A percentile compares a stretch with the other conserved stretches of the same genome.
phyloP scores from a whole-genome alignment of 2,113 vertebrate species.

The Myotis davidii region DNA sequence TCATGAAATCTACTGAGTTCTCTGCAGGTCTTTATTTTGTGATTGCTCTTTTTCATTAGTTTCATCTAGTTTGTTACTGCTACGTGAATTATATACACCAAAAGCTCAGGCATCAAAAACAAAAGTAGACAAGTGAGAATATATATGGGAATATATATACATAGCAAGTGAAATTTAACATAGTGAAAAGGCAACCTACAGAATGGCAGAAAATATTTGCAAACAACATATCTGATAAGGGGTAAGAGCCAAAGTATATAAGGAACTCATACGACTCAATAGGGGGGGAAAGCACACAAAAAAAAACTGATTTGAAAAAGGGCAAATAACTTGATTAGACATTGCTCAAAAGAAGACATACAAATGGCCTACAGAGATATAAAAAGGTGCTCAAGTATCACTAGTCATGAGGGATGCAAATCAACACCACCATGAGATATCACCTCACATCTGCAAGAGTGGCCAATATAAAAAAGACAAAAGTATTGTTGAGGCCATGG shows the following conservation, averaged over 20 bases:
- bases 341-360: not conserved
- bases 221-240: not conserved
- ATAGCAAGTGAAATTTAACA: not conserved
- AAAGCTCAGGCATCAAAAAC: not conserved
- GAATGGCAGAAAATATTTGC: not conserved
- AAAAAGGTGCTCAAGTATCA: not conserved
- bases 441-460: not conserved
- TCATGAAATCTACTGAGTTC: not conserved
- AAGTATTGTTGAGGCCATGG: not conserved
- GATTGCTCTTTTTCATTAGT: not conserved
- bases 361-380: not conserved
- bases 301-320: not conserved
- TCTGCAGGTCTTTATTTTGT: not conserved
- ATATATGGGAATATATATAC: no score
- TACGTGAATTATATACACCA: not conserved
- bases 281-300: not conserved
- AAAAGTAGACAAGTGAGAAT: not conserved
- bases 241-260: not conserved
- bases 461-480: not conserved
- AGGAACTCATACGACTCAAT: not conserved
- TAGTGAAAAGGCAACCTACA: not conserved
- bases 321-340: not conserved
- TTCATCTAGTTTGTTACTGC: not conserved
- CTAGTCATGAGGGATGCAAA: not conserved
- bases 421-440: not conserved